Evolutionary conservation across 2,797 vertebrate genomes (phyloP), one percentile per base, ranked within the genome.

Genomic region (Acanthis flammea): DNA sequence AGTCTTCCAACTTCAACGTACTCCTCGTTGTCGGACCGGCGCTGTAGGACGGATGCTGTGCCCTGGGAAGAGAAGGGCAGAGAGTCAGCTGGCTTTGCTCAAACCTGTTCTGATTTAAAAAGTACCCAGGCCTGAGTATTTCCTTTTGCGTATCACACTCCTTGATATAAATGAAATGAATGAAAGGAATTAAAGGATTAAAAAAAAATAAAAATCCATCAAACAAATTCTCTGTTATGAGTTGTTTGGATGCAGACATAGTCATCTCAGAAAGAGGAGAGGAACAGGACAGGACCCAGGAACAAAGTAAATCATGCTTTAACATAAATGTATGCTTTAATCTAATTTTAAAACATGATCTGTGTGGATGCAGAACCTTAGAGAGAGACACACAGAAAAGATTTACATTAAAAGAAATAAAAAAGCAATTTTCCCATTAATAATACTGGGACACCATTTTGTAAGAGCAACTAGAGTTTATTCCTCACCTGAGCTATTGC

Each of bases 1-100:
- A 99, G 98, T 47, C 99, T 98, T 50, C 99, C 99, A 8, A 99
- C 99, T 88, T 99, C 99, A 3, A 99, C 98, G 1, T 99, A 99
- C 93, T 99, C 99, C 96, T 99, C 99, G 2, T 98, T 99, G 92
- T 99, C 99, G 19, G 99, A 99, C 72, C 99, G 97, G 95, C 99
- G 99, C 98, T 99, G 99, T 82, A 99, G 98, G 74, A 99, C 99
- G 0, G 99, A 99, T 55, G 99, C 99, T 2, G 99, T 99, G 91
- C 99, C 99, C 99, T 99, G 97, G 11, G 85, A 94, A 96, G 15
- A 90, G 74, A 95, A 73, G 35, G 3, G 23, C 25, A 44, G 33
- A 54, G 17, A 47, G 62, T 96, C 75, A 93, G 21, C 5, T 72
- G 19, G 54, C 44, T 93, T 70, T 78, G 37, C 58, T 90, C 57